Base-by-base conservation (phyloP, 1,140 invertebrate genomes). In the Forficula auricularia region DNA sequence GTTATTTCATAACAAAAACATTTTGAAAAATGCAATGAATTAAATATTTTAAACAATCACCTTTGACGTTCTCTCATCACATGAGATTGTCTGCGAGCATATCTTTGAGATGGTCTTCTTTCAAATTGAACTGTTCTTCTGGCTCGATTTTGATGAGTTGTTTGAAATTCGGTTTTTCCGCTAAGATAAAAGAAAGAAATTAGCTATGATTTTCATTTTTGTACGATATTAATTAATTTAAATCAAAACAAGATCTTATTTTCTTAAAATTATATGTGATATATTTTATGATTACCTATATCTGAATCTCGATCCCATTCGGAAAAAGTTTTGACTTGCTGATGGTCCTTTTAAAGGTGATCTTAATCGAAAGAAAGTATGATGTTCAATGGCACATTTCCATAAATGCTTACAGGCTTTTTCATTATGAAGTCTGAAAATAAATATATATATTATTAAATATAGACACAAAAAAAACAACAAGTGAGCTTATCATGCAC, bases 341-440 rank as follows among this genome's bases (percentile, higher is more conserved):
- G 77, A 85, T 0, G 82, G 82, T 2, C 84, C 83, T 61, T 92
- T 91, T 0, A 87, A 79, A 0, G 89, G 83, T 19, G 84, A 87
- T 47, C 84, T 75, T 12, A 98, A 65, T 50, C 94, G 74, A 71
- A 98, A 99, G 70, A 99, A 99, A 0, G 91, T 86, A 63, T 98
- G 94, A 67, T 98, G 90, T 60, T 99, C 95, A 1, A 98, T 87
- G 15, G 94, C 94, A 70, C 94, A 98, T 63, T 98, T 98, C 95
- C 96, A 98, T 45, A 99, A 65, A 64, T 98, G 94, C 63, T 99
- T 99, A 59, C 90, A 94, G 0, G 94, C 92, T 59, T 97, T 95
- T 60, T 98, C 90, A 59, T 94, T 97, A 32, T 83, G 77, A 40
- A 98, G 61, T 38, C 82, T 71, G 49, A 63, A 72, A 9, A 63